phyloP scores from a whole-genome alignment of 2,888 invertebrate genomes.

The Melieria omissa region DNA sequence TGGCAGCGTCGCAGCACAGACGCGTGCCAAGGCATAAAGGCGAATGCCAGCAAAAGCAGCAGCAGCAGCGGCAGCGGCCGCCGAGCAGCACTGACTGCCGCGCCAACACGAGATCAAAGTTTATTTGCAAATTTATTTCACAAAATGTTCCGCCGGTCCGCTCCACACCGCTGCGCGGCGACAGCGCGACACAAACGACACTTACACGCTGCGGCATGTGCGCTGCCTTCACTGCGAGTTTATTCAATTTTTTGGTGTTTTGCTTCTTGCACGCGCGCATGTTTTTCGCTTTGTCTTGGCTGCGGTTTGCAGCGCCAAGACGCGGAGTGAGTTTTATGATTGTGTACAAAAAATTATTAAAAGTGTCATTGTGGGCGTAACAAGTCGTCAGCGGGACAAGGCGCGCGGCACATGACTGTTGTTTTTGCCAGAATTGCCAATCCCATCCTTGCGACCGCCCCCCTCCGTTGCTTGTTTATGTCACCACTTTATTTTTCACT shows the following conservation, averaged over 20 bases:
- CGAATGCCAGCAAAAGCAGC: not conserved
- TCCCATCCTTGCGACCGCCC: too few relatives aligned
- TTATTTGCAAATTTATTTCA: slow-evolving; percentile 38
- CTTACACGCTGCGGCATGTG: not conserved
- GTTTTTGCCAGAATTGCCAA: too few relatives aligned
- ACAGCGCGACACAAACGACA: too few relatives aligned
- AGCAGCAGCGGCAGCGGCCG: slow-evolving; percentile 6
- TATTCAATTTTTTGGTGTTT: not conserved
- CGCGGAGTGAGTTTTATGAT: slow-evolving; percentile 28
- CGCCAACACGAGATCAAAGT: slow-evolving; percentile 39
- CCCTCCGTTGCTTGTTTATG: too few relatives aligned
- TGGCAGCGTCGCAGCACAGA: not conserved
- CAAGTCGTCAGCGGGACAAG: not conserved
- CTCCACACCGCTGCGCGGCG: not conserved
- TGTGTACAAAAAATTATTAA: slow-evolving; percentile 32
- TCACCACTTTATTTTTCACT: too few relatives aligned
- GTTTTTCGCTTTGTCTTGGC: slow-evolving; percentile 19
- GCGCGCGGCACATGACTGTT: too few relatives aligned
- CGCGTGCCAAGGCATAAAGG: not conserved
- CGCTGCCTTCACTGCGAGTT: not conserved
- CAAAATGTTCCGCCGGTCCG: slow-evolving; percentile 12
- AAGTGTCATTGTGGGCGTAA: slow-evolving; percentile 5
- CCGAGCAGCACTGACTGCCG: not conserved
- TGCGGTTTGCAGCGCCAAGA: slow-evolving; percentile 27
- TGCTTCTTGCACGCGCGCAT: not conserved